Percentiles rank a stretch among this genome's conserved stretches.
Conservation (phyloP, 2,113 vertebrate species). For the Percopsis transmontana region DNA sequence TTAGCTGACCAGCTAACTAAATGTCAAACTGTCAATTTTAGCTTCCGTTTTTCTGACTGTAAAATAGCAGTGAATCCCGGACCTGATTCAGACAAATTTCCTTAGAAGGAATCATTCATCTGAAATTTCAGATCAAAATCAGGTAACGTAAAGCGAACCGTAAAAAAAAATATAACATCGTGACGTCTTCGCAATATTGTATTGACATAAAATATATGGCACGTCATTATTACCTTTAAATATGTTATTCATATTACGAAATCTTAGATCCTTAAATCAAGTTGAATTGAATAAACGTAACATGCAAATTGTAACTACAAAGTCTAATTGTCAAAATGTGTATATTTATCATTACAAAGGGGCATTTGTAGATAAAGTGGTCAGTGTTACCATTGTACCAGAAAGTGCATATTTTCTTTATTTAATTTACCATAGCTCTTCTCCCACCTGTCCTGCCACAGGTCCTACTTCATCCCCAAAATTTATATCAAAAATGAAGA, state of each 20-base stretch:
- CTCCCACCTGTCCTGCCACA: neutral
- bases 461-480: neutral
- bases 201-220: too few relatives aligned
- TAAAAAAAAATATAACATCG: neutral
- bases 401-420: neutral
- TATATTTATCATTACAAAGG: too few relatives aligned
- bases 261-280: too few relatives aligned
- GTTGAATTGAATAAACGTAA: neutral
- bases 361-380: too few relatives aligned
- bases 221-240: too few relatives aligned
- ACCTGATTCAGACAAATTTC: conserved; percentile 9
- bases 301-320: too few relatives aligned
- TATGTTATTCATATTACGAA: too few relatives aligned
- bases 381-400: neutral
- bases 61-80: neutral
- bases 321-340: too few relatives aligned
- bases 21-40: neutral
- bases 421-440: neutral
- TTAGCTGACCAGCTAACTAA: neutral
- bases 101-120: neutral
- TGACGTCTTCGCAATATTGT: neutral
- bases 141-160: neutral
- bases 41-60: neutral
- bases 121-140: neutral
- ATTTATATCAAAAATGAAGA: conserved; percentile 82